Evolutionary conservation across 1,140 invertebrate genomes (phyloP).

Genomic region (Pissodes strobi): DNA sequence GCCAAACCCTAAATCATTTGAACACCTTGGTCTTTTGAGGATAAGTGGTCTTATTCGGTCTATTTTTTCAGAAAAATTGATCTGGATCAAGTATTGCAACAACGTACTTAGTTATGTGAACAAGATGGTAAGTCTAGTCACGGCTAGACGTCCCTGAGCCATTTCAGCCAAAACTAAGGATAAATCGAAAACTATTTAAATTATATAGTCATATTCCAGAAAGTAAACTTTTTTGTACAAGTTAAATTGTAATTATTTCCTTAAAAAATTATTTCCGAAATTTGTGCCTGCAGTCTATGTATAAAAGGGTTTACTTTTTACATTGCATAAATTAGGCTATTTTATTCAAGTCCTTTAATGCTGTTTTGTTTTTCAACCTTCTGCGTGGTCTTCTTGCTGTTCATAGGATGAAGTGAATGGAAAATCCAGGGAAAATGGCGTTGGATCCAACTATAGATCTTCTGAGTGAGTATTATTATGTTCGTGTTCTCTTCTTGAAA

Average conservation of each 20-base stretch:
- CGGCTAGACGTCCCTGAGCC: slow-evolving; percentile 51
- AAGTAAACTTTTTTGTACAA: no score
- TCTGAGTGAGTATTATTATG: slow-evolving; percentile 59
- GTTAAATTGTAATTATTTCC: not conserved
- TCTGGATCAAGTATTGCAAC: slow-evolving; percentile 55
- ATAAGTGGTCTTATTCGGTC: slow-evolving; percentile 52
- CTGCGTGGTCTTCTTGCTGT: slow-evolving; percentile 63
- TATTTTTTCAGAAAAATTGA: slow-evolving; percentile 57
- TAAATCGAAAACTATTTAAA: not conserved
- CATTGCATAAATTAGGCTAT: not conserved
- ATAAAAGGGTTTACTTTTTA: not conserved
- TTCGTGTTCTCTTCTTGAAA: no score
- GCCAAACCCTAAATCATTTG: slow-evolving; percentile 27
- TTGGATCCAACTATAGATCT: slow-evolving; percentile 56
- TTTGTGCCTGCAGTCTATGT: not conserved
- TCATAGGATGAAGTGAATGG: slow-evolving; percentile 67
- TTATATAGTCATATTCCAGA: no score
- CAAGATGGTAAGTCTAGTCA: slow-evolving; percentile 57
- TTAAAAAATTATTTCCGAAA: not conserved
- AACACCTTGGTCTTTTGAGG: slow-evolving; percentile 14
- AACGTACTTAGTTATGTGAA: slow-evolving; percentile 51
- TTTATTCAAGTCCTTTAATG: slow-evolving; percentile 48
- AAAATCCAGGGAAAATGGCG: slow-evolving; percentile 64
- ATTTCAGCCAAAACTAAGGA: slow-evolving; percentile 11
- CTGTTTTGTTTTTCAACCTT: slow-evolving; percentile 51